A percentile compares a stretch with the other conserved stretches of the same genome.
phyloP scores from a whole-genome alignment of 2,888 invertebrate genomes.

The Amorpha juglandis region DNA sequence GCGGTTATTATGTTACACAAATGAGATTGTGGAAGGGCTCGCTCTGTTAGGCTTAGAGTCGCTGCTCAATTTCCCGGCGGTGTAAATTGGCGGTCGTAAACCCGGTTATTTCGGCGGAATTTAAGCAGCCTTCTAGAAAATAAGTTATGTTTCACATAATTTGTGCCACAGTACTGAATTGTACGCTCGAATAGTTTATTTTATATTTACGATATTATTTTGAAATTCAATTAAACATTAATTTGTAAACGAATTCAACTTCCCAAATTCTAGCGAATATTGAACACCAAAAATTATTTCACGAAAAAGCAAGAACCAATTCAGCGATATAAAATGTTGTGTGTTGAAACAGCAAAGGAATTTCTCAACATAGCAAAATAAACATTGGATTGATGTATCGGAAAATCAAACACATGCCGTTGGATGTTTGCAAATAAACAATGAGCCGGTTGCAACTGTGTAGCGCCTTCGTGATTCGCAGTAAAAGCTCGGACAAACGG shows the following conservation, averaged over 20 bases:
- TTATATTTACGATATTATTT: background rate
- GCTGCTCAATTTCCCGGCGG: slow-evolving; percentile 75
- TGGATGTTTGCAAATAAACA: slow-evolving; percentile 73
- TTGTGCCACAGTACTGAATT: slow-evolving; percentile 23
- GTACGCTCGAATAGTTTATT: background rate
- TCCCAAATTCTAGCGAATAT: background rate
- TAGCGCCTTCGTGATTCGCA: slow-evolving; percentile 74
- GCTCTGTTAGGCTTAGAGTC: slow-evolving; percentile 68
- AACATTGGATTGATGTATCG: slow-evolving; percentile 64
- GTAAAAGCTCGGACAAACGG: slow-evolving; percentile 73
- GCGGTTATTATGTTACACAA: slow-evolving; percentile 82
- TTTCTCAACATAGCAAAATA: slow-evolving; percentile 61
- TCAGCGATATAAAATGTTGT: slow-evolving; percentile 13
- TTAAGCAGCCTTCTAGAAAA: slow-evolving; percentile 59
- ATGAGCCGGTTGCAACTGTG: slow-evolving; percentile 67
- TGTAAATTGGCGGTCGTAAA: slow-evolving; percentile 75
- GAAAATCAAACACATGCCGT: slow-evolving; percentile 65
- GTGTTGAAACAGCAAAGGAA: slow-evolving; percentile 29
- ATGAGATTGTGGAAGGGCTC: slow-evolving; percentile 77
- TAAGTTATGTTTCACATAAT: slow-evolving; percentile 48
- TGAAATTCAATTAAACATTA: background rate
- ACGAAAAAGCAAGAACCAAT: slow-evolving; percentile 22
- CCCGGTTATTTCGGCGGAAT: slow-evolving; percentile 66
- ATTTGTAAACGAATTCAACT: background rate
- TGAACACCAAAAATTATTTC: background rate